These are phyloP conservation scores for Scolanthus callimorphus DNA, from an alignment of 92 coral and sea anemone species.

Conservation along the genomic window DNA sequence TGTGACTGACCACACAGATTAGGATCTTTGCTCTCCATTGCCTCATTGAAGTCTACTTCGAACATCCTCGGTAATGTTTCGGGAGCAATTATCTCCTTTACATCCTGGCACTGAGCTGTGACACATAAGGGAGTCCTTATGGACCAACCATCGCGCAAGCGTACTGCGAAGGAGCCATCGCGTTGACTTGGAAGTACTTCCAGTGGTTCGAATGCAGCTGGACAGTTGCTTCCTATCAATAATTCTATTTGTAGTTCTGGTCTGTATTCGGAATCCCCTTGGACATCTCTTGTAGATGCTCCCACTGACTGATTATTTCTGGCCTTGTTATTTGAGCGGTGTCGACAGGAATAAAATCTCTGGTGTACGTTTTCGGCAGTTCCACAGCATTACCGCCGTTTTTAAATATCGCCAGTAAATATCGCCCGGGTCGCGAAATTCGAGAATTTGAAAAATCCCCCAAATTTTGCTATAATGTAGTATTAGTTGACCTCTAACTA, in stretches of 20 bases:
- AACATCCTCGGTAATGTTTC: conserved; percentile 44
- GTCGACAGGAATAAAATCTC: conserved; percentile 36
- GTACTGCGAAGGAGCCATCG: conserved; percentile 64
- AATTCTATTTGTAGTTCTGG: conserved; percentile 52
- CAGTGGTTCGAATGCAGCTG: conserved; percentile 54
- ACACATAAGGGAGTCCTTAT: conserved; percentile 41
- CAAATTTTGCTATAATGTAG: too few relatives aligned
- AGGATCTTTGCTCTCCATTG: conserved; percentile 15
- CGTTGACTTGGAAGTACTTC: conserved; percentile 56
- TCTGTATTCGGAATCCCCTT: conserved; percentile 38
- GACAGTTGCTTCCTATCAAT: conserved; percentile 57
- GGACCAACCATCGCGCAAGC: conserved; percentile 59
- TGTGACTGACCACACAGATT: conserved; percentile 47
- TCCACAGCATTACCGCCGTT: conserved; percentile 22
- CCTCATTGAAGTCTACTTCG: conserved; percentile 48
- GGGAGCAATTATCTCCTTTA: conserved; percentile 36
- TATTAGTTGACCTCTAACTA: too few relatives aligned
- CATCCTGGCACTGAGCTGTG: not conserved
- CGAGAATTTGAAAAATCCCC: too few relatives aligned
- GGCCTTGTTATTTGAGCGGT: conserved; percentile 49
- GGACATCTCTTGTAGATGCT: conserved; percentile 42
- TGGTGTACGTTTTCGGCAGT: conserved; percentile 22
- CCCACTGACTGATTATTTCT: conserved; percentile 37
- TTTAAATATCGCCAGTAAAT: too few relatives aligned
- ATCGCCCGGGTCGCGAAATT: too few relatives aligned